Conservation (phyloP, 2,797 vertebrate species). For the Lagorchestes hirsutus region DNA sequence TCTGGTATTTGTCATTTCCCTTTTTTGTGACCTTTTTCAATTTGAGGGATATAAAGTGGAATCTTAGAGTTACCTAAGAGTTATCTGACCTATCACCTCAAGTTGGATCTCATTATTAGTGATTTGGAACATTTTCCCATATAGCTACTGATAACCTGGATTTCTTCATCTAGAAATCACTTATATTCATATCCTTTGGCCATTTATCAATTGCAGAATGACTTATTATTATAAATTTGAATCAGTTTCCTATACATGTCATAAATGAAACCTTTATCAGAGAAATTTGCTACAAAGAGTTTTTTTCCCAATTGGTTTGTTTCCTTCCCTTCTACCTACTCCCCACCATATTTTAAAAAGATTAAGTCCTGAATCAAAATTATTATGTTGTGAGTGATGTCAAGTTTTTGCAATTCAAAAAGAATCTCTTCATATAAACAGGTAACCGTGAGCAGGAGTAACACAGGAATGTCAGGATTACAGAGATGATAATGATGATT, state of each 20-base stretch:
- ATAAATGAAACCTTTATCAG: too few relatives aligned
- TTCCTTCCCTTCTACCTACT: too few relatives aligned
- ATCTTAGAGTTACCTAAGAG: neutral
- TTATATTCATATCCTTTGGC: neutral
- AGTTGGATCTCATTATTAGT: neutral
- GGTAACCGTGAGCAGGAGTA: too few relatives aligned
- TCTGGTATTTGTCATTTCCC: neutral
- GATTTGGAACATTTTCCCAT: neutral
- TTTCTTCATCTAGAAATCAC: neutral
- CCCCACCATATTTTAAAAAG: neutral
- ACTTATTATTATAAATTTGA: neutral
- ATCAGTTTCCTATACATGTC: neutral
- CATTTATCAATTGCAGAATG: neutral
- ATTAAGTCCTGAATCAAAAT: neutral
- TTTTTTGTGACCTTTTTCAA: neutral
- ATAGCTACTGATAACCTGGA: neutral
- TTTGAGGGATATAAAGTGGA: neutral
- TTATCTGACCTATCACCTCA: neutral
- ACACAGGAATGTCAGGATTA: too few relatives aligned
- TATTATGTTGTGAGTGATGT: neutral
- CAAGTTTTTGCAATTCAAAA: too few relatives aligned
- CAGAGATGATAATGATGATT: too few relatives aligned
- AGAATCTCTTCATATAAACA: too few relatives aligned
- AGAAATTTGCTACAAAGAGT: too few relatives aligned
- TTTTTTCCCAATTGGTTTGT: neutral